Conservation (phyloP, 2,797 vertebrate species). For the Urosaurus nigricauda region DNA sequence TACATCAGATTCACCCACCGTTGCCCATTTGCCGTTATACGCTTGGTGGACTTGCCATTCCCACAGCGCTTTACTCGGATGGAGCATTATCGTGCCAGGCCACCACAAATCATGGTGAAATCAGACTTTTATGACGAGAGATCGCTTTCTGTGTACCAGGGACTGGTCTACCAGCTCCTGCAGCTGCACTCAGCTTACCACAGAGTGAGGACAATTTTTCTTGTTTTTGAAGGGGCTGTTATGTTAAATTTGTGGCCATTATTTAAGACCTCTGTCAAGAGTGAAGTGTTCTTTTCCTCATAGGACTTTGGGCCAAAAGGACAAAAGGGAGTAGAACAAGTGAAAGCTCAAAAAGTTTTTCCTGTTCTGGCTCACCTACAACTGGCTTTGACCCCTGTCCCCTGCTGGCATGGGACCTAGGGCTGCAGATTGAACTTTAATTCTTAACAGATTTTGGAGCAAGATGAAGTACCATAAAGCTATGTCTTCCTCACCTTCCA, state of each 20-base stretch:
- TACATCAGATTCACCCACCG: conserved; percentile 40
- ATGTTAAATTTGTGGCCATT: no score
- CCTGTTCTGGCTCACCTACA: not conserved
- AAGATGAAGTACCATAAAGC: no score
- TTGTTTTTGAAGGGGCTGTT: not conserved
- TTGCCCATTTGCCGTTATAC: conserved; percentile 66
- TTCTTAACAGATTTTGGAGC: no score
- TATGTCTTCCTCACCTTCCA: no score
- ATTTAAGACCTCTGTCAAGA: not conserved
- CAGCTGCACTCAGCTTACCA: conserved; percentile 71
- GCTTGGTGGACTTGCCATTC: conserved; percentile 45
- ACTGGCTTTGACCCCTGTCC: not conserved
- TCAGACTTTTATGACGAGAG: conserved; percentile 58
- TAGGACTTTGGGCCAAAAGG: not conserved
- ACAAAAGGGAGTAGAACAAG: no score
- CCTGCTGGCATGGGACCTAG: not conserved
- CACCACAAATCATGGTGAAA: conserved; percentile 45
- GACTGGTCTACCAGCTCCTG: conserved; percentile 74
- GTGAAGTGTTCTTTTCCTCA: not conserved
- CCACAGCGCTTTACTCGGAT: conserved; percentile 64
- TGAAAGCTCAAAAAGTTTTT: not conserved
- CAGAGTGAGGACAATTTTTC: conserved; percentile 60
- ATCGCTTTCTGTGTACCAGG: conserved; percentile 73
- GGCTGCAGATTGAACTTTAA: no score
- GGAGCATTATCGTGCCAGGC: conserved; percentile 62